Conservation (phyloP, 2,797 vertebrate genomes). For the Bovichtus variegatus region DNA sequence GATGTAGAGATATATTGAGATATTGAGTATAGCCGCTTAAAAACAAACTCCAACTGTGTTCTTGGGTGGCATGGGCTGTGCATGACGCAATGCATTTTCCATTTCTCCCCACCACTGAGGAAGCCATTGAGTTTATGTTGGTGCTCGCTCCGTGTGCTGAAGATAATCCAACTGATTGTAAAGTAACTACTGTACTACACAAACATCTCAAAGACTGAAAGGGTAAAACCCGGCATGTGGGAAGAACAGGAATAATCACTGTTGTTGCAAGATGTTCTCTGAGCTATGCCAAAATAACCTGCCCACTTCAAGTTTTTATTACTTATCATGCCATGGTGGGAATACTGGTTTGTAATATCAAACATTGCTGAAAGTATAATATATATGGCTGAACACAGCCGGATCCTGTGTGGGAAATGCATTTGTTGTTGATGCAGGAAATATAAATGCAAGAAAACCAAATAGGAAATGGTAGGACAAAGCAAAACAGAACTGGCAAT, state of each 20-base stretch:
- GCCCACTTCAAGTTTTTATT: background rate
- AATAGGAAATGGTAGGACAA: constrained; percentile 12
- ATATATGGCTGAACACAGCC: background rate
- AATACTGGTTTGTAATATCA: background rate
- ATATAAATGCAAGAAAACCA: background rate
- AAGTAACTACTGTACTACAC: background rate
- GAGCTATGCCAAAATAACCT: background rate
- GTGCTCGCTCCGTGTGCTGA: constrained; percentile 2
- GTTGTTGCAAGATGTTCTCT: background rate
- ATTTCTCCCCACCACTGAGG: background rate
- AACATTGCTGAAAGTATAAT: background rate
- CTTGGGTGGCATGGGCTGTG: background rate
- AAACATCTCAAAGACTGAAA: constrained; percentile 40
- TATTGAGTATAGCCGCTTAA: background rate
- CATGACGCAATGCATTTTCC: background rate
- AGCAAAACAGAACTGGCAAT: background rate
- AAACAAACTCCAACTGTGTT: background rate
- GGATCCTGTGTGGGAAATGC: background rate
- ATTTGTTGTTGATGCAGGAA: constrained; percentile 10
- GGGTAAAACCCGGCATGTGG: constrained; percentile 15
- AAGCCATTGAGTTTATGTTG: constrained; percentile 22
- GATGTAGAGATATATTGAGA: no score
- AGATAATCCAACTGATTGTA: constrained; percentile 37
- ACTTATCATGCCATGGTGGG: background rate
- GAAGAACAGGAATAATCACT: constrained; percentile 22